Percentiles rank a stretch among this genome's conserved stretches.
phyloP scores from a whole-genome alignment of 2,888 invertebrate genomes.

The Sarcophaga variegata region DNA sequence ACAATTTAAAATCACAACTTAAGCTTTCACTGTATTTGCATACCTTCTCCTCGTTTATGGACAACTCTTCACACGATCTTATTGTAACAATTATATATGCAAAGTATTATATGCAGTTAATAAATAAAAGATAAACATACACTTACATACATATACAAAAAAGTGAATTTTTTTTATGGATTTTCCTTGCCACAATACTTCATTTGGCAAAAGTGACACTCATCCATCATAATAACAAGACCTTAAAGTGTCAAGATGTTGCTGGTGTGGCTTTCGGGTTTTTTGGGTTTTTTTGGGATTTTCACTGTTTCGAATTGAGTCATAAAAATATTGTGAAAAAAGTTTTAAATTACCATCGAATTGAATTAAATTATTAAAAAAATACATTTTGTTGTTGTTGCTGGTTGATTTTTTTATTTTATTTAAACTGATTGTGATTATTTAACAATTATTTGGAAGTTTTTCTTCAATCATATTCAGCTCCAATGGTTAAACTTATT shows the following conservation, averaged over 20 bases:
- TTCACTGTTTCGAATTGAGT: neutral
- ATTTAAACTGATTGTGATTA: neutral
- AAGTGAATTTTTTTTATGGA: neutral
- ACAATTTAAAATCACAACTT: too few relatives aligned
- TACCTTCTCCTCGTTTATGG: neutral
- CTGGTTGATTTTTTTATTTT: neutral
- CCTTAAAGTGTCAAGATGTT: neutral
- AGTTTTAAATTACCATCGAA: too few relatives aligned
- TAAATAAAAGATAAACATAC: neutral
- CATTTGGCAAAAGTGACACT: slow-evolving; percentile 27
- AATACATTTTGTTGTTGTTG: neutral
- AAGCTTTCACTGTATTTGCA: neutral
- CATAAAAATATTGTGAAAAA: neutral
- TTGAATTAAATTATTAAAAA: too few relatives aligned
- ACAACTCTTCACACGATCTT: slow-evolving; percentile 52
- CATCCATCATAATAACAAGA: neutral
- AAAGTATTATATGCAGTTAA: neutral
- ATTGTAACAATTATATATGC: slow-evolving; percentile 30
- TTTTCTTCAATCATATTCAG: slow-evolving; percentile 92
- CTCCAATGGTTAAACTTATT: slow-evolving; percentile 97
- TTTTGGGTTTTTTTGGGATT: neutral
- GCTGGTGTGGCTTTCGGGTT: neutral
- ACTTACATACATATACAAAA: neutral
- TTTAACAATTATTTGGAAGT: neutral
- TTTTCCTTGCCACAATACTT: slow-evolving; percentile 32